Base-by-base conservation (phyloP, 2,888 invertebrate genomes). In the Drosophila neonasuta region DNA sequence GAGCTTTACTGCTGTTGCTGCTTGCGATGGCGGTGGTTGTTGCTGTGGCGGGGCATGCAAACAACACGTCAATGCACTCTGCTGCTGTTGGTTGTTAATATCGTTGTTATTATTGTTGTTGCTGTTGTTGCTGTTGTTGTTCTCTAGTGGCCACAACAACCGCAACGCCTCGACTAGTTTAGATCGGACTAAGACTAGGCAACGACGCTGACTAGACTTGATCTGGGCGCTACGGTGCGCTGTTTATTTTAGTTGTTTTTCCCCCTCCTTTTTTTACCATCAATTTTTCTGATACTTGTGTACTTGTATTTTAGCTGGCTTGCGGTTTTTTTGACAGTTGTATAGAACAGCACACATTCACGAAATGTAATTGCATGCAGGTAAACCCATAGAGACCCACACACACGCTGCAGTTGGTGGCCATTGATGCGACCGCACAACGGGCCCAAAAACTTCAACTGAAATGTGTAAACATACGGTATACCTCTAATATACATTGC, bases 81-180 rank as follows among this genome's bases (percentile, higher is more conserved):
- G 72, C 55, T 62, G 67, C 66, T 65, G 68, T 36, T 57, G 57
- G 9, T 56, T 29, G 39, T 17, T 41, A 45, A 2, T 52, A 62
- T 29, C 62, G 41, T 13, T 46, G 49, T 48, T 70, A 57, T 32
- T 60, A 49, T 56, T 67, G 6, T 24, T 24, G 9, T 56, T 29
- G 39, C 13, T 41, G 50, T 3, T 52, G 61, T 30, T 71, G 44
- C 8, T 52, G 49, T 48, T 70, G 63, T 32, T 60, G 52, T 56
- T 67, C 49, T 61, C 58, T 72, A 59, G 63, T 69, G 70, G 79
- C 80, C 73, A 77, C 59, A 50, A 45, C 68, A 59, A 69, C 77
- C 83, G 79, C 77, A 80, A 80, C 84, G 80, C 83, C 84, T 80
- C 84, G 81, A 81, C 80, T 81, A 81, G 85, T 81, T 84, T 81